These are phyloP conservation scores for Limenitis camilla DNA, from an alignment of 2,888 invertebrate genomes.

Conservation along the genomic window DNA sequence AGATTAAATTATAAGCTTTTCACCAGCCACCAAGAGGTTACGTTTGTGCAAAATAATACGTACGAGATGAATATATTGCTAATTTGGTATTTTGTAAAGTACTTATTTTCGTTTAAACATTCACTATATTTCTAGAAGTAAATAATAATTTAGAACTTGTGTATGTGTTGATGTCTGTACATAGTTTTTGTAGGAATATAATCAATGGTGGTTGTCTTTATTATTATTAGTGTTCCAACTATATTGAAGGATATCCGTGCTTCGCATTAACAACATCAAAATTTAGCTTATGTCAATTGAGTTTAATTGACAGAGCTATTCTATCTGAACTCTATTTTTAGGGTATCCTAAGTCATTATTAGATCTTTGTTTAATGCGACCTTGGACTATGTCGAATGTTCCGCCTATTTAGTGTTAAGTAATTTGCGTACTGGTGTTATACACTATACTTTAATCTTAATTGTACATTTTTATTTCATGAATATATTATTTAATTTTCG, in stretches of 20 bases:
- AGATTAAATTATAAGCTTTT: neutral
- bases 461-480: neutral
- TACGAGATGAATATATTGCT: neutral
- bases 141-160: too few species aligned
- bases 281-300: neutral
- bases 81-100: too few species aligned
- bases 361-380: conserved; percentile 18
- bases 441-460: neutral
- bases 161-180: too few species aligned
- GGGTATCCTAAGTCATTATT: neutral
- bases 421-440: conserved; percentile 10
- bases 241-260: conserved; percentile 8
- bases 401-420: conserved; percentile 61
- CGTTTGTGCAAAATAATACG: neutral
- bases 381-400: conserved; percentile 59
- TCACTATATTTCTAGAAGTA: too few species aligned
- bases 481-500: neutral
- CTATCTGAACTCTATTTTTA: neutral
- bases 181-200: too few species aligned
- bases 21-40: neutral
- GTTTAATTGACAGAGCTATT: neutral
- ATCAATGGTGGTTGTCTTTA: neutral
- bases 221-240: neutral
- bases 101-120: too few species aligned
- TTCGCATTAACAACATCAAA: conserved; percentile 4